Conservation (phyloP, 2,113 vertebrate species). For the Myiopsitta monachus region DNA sequence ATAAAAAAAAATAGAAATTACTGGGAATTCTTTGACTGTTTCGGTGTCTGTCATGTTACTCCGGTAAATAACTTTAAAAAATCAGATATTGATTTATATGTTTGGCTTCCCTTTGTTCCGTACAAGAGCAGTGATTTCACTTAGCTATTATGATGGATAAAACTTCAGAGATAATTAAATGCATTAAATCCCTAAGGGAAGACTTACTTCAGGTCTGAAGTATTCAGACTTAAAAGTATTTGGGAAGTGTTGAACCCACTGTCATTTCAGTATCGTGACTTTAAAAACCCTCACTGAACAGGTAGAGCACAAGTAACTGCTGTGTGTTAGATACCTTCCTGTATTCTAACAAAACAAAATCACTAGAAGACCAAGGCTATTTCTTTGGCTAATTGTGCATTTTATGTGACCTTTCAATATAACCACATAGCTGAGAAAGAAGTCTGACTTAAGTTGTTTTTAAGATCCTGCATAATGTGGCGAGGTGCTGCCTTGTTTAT, state of each 20-base stretch:
- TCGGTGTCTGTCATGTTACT: neutral
- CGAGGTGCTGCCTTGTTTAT: neutral
- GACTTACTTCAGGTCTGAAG: slow-evolving; percentile 59
- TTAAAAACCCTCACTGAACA: neutral
- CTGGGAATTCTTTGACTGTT: neutral
- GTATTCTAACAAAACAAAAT: neutral
- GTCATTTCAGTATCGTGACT: neutral
- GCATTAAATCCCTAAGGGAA: slow-evolving; percentile 64
- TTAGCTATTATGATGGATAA: slow-evolving; percentile 67
- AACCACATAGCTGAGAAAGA: neutral
- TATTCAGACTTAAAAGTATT: slow-evolving; percentile 62
- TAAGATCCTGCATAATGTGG: neutral
- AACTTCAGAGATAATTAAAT: slow-evolving; percentile 73
- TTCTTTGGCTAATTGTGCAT: neutral
- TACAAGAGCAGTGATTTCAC: slow-evolving; percentile 59
- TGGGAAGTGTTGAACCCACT: slow-evolving; percentile 38
- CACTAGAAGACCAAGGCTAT: neutral
- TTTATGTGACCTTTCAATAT: neutral
- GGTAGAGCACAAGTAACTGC: neutral
- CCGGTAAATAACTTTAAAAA: slow-evolving; percentile 53
- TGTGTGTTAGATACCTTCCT: neutral
- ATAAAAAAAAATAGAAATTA: neutral
- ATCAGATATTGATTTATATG: slow-evolving; percentile 67
- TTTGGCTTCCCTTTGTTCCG: slow-evolving; percentile 58
- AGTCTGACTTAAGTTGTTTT: neutral